phyloP scores from a whole-genome alignment of 2,888 invertebrate genomes.

The Microctonus brassicae region DNA sequence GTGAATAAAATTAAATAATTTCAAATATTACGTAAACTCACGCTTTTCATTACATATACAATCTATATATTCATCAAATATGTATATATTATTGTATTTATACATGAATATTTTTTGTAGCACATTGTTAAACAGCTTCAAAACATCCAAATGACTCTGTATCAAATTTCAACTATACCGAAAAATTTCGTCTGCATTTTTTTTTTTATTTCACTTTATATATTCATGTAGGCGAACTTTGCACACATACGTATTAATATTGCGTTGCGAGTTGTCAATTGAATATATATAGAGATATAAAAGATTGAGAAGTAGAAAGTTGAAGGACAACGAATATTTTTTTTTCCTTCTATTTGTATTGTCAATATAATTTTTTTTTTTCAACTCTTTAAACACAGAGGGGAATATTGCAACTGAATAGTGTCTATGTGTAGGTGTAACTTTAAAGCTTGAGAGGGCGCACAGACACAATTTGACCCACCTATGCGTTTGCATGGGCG shows the following conservation, averaged over 20 bases:
- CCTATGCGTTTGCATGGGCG: conserved; percentile 11
- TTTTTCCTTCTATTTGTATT: background rate
- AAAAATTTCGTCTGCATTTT: background rate
- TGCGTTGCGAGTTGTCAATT: background rate
- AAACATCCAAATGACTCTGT: background rate
- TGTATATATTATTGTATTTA: no score
- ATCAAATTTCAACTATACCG: conserved; percentile 14
- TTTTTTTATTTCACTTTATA: background rate
- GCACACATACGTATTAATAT: background rate
- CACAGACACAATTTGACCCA: conserved; percentile 17
- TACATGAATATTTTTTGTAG: no score
- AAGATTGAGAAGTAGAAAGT: conserved; percentile 21
- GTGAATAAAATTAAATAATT: no score
- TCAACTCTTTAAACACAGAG: background rate
- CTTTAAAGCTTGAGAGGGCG: background rate
- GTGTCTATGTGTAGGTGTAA: conserved; percentile 13
- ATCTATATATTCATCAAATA: no score
- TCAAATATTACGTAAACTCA: no score
- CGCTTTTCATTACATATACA: background rate
- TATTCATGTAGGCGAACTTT: background rate
- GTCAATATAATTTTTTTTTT: background rate
- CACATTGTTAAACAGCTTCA: background rate
- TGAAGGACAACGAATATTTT: conserved; percentile 10
- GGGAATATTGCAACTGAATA: background rate
- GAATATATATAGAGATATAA: conserved; percentile 4